Conservation (phyloP, 2,888 invertebrate species). For the Boloria euphrosyne region DNA sequence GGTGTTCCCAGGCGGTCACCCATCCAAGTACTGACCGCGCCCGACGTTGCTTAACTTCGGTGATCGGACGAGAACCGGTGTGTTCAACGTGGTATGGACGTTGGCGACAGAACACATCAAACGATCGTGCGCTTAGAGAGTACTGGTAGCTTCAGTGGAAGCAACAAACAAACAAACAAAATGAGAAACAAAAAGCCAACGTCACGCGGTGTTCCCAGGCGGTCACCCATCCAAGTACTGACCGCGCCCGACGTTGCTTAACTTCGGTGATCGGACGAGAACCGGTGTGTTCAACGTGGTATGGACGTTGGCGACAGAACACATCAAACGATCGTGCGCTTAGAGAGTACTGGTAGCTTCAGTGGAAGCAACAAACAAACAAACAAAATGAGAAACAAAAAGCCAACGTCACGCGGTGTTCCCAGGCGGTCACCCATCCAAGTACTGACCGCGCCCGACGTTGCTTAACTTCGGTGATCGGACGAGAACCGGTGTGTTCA, state of each 20-base stretch:
- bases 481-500: conserved; percentile 49
- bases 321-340: too few species aligned
- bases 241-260: conserved; percentile 60
- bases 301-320: conserved; percentile 28
- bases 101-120: too few species aligned
- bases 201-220: conserved; percentile 57
- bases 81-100: conserved; percentile 38
- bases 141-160: too few species aligned
- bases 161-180: too few species aligned
- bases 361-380: too few species aligned
- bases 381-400: neutral
- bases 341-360: too few species aligned
- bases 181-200: conserved; percentile 27
- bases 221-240: conserved; percentile 67
- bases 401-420: conserved; percentile 46
- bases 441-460: conserved; percentile 51
- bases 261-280: conserved; percentile 50
- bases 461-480: conserved; percentile 59
- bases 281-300: conserved; percentile 39
- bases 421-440: conserved; percentile 62
- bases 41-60: conserved; percentile 56
- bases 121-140: too few species aligned
- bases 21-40: conserved; percentile 65
- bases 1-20: conserved; percentile 65
- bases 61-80: conserved; percentile 48